Conservation (phyloP, 2,113 vertebrate genomes). For the Origma solitaria region DNA sequence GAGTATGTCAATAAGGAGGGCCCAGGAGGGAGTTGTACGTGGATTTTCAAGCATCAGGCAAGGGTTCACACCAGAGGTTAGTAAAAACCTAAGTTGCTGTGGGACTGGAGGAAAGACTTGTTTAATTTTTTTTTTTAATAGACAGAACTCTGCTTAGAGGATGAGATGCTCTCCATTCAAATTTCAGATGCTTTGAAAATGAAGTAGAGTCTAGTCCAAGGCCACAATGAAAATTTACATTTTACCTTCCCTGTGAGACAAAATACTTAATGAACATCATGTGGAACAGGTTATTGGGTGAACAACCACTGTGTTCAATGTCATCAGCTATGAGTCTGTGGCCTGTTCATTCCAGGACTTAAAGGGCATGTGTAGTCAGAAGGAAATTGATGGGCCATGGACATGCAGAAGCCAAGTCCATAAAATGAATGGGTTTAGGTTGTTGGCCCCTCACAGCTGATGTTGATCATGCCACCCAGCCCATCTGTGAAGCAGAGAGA, state of each 20-base stretch:
- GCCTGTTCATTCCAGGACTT: not conserved
- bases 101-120: not conserved
- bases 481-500: not conserved
- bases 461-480: not conserved
- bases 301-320: not conserved
- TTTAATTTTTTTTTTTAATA: not conserved
- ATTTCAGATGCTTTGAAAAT: not conserved
- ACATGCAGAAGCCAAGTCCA: not conserved
- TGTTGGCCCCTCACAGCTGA: not conserved
- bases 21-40: rapidly evolving
- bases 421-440: not conserved
- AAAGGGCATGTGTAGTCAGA: not conserved
- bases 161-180: not conserved
- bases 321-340: not conserved
- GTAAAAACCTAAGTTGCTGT: not conserved
- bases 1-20: not conserved
- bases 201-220: not conserved
- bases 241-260: not conserved
- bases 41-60: not conserved
- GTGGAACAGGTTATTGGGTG: not conserved
- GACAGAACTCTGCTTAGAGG: not conserved
- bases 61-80: not conserved
- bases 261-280: not conserved
- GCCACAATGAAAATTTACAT: not conserved
- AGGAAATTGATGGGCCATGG: not conserved